Evolutionary conservation across 2,797 vertebrate genomes (phyloP), one percentile per base, ranked within the genome.

Genomic region (Micropoecilia bifurca): DNA sequence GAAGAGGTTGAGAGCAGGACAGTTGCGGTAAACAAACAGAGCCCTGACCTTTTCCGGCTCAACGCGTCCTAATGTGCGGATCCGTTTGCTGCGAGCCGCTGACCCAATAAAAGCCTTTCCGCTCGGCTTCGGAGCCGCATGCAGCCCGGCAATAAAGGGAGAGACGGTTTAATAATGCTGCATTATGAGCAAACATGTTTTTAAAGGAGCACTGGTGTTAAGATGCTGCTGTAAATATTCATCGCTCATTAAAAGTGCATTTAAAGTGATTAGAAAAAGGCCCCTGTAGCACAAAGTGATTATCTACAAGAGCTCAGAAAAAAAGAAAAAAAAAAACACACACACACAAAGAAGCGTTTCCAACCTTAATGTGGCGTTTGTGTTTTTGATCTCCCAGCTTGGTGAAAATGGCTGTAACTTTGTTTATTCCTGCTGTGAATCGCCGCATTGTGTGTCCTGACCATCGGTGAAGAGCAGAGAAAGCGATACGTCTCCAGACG

Each of bases 41-140:
- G 74, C 25, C 75, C 75, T 33, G 75, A 83, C 84, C 85, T 74
- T 80, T 79, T 57, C 82, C 45, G 78, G 79, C 82, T 88, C 82
- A 88, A 80, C 66, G 18, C 50, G 8, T 71, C 28, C 72, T 63
- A 88, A 88, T 82, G 82, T 85, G 82, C 75, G 89, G 85, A 93
- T 90, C 79, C 88, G 84, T 81, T 72, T 81, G 79, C 74, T 72
- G 73, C 68, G 16, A 76, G 81, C 88, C 80, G 80, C 80, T 91
- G 87, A 91, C 91, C 90, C 80, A 82, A 59, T 92, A 90, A 89
- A 74, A 78, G 75, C 78, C 30, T 50, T 59, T 83, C 57, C 57
- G 47, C 83, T 86, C 63, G 73, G 82, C 73, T 2, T 47, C 6
- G 8, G 55, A 74, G 75, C 79, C 83, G 55, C 84, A 85, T 69